Evolutionary conservation across 2,797 vertebrate genomes (phyloP).

Genomic region (Semotilus atromaculatus): DNA sequence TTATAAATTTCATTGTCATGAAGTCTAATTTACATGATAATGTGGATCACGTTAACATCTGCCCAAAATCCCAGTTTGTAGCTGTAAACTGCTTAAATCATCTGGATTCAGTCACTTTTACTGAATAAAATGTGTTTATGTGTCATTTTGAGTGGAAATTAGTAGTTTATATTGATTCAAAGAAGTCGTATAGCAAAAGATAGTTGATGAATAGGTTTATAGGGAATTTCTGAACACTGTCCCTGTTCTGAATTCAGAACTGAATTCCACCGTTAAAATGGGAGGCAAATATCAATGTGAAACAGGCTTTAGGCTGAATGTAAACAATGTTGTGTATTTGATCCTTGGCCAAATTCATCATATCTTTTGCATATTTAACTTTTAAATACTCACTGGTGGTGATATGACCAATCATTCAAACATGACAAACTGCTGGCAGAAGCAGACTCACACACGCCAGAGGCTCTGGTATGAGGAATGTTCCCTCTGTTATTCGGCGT

Average conservation of each 20-base stretch:
- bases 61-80: neutral
- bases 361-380: constrained; percentile 27
- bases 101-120: neutral
- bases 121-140: too few species aligned
- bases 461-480: constrained; percentile 37
- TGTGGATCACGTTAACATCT: neutral
- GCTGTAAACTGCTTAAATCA: neutral
- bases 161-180: neutral
- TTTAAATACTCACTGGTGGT: constrained; percentile 19
- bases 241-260: too few species aligned
- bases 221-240: neutral
- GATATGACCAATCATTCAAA: constrained; percentile 31
- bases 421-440: constrained; percentile 37
- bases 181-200: neutral
- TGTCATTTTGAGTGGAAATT: neutral
- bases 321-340: constrained; percentile 5
- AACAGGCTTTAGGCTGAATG: neutral
- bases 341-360: constrained; percentile 7
- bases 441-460: constrained; percentile 19
- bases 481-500: constrained; percentile 41
- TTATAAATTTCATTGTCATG: neutral
- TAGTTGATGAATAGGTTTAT: neutral
- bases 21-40: constrained; percentile 1
- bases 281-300: neutral
- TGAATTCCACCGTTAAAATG: neutral